Conservation (phyloP, 2,797 vertebrate genomes). For the Mastacembelus armatus region DNA sequence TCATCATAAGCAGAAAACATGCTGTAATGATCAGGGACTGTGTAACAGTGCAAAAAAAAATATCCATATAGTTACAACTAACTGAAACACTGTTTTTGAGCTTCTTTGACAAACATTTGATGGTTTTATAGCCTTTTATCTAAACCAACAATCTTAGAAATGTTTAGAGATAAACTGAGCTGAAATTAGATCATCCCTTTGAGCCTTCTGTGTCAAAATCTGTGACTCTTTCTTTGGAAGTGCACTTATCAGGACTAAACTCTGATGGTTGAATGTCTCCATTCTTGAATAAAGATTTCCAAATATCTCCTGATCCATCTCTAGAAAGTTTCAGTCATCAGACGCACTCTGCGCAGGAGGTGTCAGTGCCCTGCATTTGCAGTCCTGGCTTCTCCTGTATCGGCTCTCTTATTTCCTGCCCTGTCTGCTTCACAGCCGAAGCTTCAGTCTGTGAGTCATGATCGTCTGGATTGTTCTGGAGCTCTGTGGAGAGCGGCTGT, state of each 20-base stretch:
- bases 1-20: conserved; percentile 82
- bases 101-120: conserved; percentile 69
- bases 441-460: conserved; percentile 80
- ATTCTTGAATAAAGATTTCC: conserved; percentile 45
- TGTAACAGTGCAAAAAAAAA: conserved; percentile 81
- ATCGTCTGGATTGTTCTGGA: conserved; percentile 87
- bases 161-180: conserved; percentile 28
- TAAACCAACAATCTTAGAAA: conserved; percentile 25
- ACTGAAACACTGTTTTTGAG: conserved; percentile 85
- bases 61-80: conserved; percentile 81
- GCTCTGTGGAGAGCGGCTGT: conserved; percentile 79
- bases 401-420: conserved; percentile 47
- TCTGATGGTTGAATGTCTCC: conserved; percentile 15
- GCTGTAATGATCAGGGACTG: conserved; percentile 85
- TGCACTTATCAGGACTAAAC: conserved; percentile 64
- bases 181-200: conserved; percentile 20
- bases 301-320: conserved; percentile 5
- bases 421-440: conserved; percentile 74
- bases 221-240: conserved; percentile 59
- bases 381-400: conserved; percentile 13
- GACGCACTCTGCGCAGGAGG: conserved; percentile 59
- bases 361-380: conserved; percentile 49
- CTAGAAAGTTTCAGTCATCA: conserved; percentile 24
- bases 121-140: conserved; percentile 10
- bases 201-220: conserved; percentile 25